A percentile compares a stretch with the other conserved stretches of the same genome.
phyloP scores from a whole-genome alignment of 2,888 invertebrate genomes.

The Lomographa bimaculata region DNA sequence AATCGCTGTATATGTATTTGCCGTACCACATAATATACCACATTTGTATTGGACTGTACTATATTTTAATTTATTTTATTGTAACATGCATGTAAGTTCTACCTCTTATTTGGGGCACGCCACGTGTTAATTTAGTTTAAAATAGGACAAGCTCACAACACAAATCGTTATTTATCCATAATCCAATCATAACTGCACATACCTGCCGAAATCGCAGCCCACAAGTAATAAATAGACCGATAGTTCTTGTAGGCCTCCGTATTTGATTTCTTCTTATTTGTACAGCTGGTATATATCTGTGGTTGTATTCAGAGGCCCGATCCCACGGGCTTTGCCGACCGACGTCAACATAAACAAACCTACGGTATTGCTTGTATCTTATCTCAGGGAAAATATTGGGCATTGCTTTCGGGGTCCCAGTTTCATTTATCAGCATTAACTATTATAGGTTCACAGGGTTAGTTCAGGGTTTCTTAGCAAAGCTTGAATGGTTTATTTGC shows the following conservation, averaged over 20 bases:
- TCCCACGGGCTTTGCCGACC: conserved; percentile 51
- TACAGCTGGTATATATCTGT: conserved; percentile 1
- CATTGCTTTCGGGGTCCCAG: conserved; percentile 45
- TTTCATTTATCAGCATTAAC: conserved; percentile 50
- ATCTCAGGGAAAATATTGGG: conserved; percentile 66
- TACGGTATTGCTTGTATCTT: conserved; percentile 73
- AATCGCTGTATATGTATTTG: too few species aligned
- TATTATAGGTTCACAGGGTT: conserved; percentile 19
- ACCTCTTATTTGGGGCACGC: too few species aligned
- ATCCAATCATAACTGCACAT: not conserved
- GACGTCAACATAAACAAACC: conserved; percentile 78
- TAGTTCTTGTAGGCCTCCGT: conserved; percentile 10
- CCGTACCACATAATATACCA: too few species aligned
- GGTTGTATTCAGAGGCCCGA: conserved; percentile 28
- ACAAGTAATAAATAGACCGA: conserved; percentile 1
- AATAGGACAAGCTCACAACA: too few species aligned
- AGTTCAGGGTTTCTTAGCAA: conserved; percentile 8
- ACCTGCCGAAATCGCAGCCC: conserved; percentile 5
- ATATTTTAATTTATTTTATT: too few species aligned
- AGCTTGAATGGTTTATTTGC: not conserved
- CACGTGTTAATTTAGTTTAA: too few species aligned
- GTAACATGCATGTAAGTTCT: too few species aligned
- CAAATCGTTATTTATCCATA: too few species aligned
- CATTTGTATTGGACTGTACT: too few species aligned
- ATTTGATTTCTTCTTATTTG: conserved; percentile 10